Conservation (phyloP, 2,113 vertebrate genomes). For the Empidonax traillii region DNA sequence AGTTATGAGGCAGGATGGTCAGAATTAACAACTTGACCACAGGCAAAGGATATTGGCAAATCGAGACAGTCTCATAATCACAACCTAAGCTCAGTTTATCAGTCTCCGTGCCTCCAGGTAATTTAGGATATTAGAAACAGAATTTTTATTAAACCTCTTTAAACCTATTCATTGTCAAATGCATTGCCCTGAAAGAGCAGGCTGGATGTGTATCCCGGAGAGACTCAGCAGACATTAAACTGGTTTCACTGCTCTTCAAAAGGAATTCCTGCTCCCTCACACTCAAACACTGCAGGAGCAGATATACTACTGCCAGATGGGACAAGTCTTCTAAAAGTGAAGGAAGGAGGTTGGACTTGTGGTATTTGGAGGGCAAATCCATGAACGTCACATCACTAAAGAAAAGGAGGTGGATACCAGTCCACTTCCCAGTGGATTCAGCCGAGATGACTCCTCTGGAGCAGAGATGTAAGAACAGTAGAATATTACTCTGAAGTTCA, state of each 20-base stretch:
- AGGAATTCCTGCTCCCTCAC: background rate
- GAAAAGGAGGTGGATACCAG: background rate
- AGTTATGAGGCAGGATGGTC: background rate
- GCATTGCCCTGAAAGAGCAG: background rate
- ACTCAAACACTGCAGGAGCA: background rate
- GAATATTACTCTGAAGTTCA: background rate
- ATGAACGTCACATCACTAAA: background rate
- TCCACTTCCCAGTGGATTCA: background rate
- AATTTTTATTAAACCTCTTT: constrained; percentile 35
- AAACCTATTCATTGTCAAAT: background rate
- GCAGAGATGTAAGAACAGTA: background rate
- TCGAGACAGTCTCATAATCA: background rate
- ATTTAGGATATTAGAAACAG: constrained; percentile 46
- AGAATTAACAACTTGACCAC: constrained; percentile 6
- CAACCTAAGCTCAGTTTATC: background rate
- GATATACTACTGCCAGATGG: background rate
- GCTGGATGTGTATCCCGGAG: background rate
- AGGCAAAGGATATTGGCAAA: background rate
- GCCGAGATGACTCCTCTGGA: background rate
- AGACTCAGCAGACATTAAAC: background rate
- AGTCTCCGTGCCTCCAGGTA: background rate
- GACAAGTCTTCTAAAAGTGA: background rate
- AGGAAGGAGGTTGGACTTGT: background rate
- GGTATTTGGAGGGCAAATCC: background rate
- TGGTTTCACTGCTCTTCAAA: background rate